Percentiles rank a stretch among this genome's conserved stretches.
Evolutionary conservation across 2,797 vertebrate genomes (phyloP).

Genomic region (Astyanax mexicanus): DNA sequence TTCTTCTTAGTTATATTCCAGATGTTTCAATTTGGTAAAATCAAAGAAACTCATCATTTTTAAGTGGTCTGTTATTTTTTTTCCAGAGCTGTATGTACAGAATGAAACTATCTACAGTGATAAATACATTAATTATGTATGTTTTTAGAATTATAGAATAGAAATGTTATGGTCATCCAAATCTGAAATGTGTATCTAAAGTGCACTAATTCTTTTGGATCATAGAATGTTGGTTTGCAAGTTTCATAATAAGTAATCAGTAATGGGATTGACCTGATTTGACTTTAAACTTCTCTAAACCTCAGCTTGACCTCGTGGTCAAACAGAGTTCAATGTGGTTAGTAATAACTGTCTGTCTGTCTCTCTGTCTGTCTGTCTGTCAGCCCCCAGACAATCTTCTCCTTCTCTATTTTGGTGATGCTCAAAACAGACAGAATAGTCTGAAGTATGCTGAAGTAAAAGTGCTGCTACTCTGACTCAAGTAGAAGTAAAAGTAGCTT

Average conservation of each 20-base stretch:
- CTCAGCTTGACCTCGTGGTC: slow-evolving; percentile 10
- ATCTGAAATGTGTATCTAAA: too few species aligned
- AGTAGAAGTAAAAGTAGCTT: neutral
- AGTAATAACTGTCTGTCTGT: slow-evolving; percentile 27
- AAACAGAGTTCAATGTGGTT: slow-evolving; percentile 11
- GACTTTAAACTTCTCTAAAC: neutral
- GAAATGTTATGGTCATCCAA: too few species aligned
- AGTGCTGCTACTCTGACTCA: neutral
- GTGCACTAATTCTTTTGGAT: too few species aligned
- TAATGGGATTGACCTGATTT: neutral
- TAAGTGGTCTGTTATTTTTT: too few species aligned
- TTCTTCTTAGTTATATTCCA: too few species aligned
- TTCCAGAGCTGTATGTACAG: too few species aligned
- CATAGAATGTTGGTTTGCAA: neutral
- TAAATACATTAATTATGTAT: too few species aligned
- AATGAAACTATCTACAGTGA: too few species aligned
- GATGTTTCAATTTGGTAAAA: too few species aligned
- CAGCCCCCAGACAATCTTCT: slow-evolving; percentile 11
- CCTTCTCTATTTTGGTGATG: neutral
- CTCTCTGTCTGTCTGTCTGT: neutral
- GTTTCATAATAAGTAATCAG: slow-evolving; percentile 13
- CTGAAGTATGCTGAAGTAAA: neutral
- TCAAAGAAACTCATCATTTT: too few species aligned
- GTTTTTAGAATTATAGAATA: too few species aligned
- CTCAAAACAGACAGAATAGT: neutral